These are phyloP conservation scores for Atta cephalotes DNA, from an alignment of 1,140 invertebrate genomes.

Conservation along the genomic window DNA sequence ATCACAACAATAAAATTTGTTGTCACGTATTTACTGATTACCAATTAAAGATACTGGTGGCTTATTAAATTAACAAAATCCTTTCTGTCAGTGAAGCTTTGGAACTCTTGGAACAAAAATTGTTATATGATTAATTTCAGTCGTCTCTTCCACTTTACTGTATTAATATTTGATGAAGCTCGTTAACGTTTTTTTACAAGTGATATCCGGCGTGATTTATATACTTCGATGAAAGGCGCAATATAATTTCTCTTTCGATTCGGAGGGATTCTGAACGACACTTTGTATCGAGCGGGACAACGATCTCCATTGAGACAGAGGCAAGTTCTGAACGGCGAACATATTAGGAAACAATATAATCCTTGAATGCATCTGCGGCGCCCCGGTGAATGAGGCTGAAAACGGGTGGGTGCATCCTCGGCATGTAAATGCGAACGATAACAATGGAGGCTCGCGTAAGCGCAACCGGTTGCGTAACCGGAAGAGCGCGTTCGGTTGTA, in stretches of 20 bases:
- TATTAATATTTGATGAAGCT: background rate
- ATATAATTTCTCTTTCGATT: background rate
- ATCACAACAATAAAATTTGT: too few relatives aligned
- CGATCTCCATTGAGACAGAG: conserved; percentile 58
- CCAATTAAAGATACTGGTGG: too few relatives aligned
- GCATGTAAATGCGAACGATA: conserved; percentile 66
- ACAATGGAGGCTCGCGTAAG: conserved; percentile 71
- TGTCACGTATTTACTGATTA: too few relatives aligned
- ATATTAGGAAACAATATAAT: conserved; percentile 69
- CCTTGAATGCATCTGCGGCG: conserved; percentile 64
- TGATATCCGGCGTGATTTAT: background rate
- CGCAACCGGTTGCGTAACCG: conserved; percentile 76
- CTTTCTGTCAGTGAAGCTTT: too few relatives aligned
- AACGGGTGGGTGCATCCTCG: conserved; percentile 65
- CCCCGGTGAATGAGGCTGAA: conserved; percentile 68
- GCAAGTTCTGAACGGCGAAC: conserved; percentile 49
- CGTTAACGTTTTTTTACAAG: background rate
- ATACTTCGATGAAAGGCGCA: conserved; percentile 1
- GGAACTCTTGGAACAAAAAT: background rate
- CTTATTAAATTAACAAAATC: too few relatives aligned
- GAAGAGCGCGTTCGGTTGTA: conserved; percentile 63
- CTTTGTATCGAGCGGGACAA: conserved; percentile 47
- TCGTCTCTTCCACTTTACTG: background rate
- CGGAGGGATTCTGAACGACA: conserved; percentile 23
- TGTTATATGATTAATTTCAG: background rate